Evolutionary conservation across 2,888 invertebrate genomes (phyloP), one percentile per base, ranked within the genome.

Genomic region (Netelia virgata): DNA sequence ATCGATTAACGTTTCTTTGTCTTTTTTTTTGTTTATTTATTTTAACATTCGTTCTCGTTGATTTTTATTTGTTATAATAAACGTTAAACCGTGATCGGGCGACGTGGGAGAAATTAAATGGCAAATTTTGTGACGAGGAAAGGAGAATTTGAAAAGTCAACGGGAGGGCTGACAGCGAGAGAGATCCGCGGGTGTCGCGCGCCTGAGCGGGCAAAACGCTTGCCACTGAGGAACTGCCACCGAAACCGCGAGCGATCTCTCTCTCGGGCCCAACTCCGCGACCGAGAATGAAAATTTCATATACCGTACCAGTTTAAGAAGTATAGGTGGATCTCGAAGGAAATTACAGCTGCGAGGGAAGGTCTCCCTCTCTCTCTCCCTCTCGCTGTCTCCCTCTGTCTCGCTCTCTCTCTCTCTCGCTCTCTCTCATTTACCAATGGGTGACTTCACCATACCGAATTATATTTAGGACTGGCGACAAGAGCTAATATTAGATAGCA

Each of bases 381-480:
- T 47, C 1, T 55, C 28, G 0, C 28, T 47, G 1, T 14, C 11
- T 14, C 11, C 2, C 47, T 14, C 10, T 1, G 3, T 14, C 14
- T 47, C 14, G 18, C 36, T 14, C 14, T 14, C 47, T 47, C 14
- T 47, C 11, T 14, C 14, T 14, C 47, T 14, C 47, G 2, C 10
- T 14, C 14, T 14, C 14, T 47, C 3, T 55, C 36, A 6, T 6
- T 36, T 36, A 36, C 36, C 36, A 36, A 36, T 36, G 36, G 6
- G 57, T 43, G 66, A 20, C 77, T 59, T 61, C 23, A 64, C 64
- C 66, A 59, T 66, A 47, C 68, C 41, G 66, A 80, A 75, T 76
- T 84, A 84, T 84, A 84, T 84, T 84, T 81, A 74, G 84, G 70
- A 72, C 81, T 75, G 72, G 84, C 77, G 81, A 81, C 84, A 81